Evolutionary conservation across 1,140 invertebrate species (phyloP).

Genomic region (Pararge aegeria): DNA sequence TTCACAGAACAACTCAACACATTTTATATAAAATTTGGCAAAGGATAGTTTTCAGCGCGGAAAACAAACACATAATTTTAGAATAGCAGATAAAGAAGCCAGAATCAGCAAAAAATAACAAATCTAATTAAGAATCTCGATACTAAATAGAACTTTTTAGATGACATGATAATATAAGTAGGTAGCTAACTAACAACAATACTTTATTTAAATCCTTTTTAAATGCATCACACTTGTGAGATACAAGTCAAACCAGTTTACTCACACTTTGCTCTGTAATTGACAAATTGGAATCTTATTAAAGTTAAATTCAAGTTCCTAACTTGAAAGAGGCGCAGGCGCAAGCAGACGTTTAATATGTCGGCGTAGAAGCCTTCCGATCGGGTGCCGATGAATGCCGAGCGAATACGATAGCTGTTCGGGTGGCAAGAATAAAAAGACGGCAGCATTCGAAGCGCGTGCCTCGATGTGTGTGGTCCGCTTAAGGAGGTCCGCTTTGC

Average conservation of each 20-base stretch:
- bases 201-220: too few species aligned
- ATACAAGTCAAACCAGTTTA: slow-evolving; percentile 72
- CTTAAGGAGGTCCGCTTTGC: slow-evolving; percentile 65
- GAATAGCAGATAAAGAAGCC: too few species aligned
- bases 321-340: slow-evolving; percentile 56
- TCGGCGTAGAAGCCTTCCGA: slow-evolving; percentile 52
- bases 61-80: too few species aligned
- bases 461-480: slow-evolving; percentile 78
- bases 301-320: slow-evolving; percentile 77
- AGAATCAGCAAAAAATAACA: too few species aligned
- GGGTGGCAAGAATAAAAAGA: slow-evolving; percentile 70
- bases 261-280: slow-evolving; percentile 80
- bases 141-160: too few species aligned
- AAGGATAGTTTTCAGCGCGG: too few species aligned
- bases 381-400: slow-evolving; percentile 61
- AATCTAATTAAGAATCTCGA: too few species aligned
- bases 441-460: slow-evolving; percentile 76
- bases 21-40: too few species aligned
- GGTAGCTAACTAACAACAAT: too few species aligned
- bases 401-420: slow-evolving; percentile 48
- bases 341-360: slow-evolving; percentile 61
- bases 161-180: too few species aligned
- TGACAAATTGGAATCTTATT: slow-evolving; percentile 87
- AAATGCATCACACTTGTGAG: slow-evolving; percentile 39
- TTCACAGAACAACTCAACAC: too few species aligned